Conservation (phyloP, 2,888 invertebrate genomes). For the Busseola fusca region DNA sequence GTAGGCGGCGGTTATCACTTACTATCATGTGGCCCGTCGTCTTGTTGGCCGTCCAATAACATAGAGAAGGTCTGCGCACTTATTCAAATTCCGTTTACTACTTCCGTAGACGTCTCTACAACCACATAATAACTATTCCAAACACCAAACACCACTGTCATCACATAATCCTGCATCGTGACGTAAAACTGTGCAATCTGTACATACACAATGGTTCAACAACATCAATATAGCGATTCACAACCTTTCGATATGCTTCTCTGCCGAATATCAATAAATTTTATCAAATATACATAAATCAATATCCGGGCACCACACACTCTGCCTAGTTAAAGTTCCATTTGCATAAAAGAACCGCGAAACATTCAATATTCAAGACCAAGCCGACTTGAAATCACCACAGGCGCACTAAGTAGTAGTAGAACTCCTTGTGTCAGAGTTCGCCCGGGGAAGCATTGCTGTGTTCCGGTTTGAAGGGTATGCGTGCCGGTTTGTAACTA, state of each 20-base stretch:
- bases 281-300: neutral
- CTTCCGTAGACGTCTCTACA: neutral
- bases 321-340: neutral
- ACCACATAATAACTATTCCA: neutral
- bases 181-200: neutral
- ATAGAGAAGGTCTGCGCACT: neutral
- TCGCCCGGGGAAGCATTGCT: conserved; percentile 8
- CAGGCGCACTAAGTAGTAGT: neutral
- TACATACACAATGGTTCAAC: neutral
- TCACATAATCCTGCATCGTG: neutral
- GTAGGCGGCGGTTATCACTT: neutral
- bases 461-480: neutral
- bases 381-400: neutral
- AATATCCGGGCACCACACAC: neutral
- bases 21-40: conserved; percentile 2
- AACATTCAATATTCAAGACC: neutral
- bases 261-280: neutral
- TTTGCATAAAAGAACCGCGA: neutral
- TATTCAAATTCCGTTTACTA: neutral
- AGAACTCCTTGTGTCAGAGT: conserved; percentile 17
- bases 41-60: neutral
- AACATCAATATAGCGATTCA: neutral
- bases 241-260: neutral
- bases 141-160: neutral
- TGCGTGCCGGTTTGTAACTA: neutral